These are phyloP conservation scores for Caenorhabditis sp. DNA, from an alignment of 2,888 invertebrate genomes.

Conservation along the genomic window DNA sequence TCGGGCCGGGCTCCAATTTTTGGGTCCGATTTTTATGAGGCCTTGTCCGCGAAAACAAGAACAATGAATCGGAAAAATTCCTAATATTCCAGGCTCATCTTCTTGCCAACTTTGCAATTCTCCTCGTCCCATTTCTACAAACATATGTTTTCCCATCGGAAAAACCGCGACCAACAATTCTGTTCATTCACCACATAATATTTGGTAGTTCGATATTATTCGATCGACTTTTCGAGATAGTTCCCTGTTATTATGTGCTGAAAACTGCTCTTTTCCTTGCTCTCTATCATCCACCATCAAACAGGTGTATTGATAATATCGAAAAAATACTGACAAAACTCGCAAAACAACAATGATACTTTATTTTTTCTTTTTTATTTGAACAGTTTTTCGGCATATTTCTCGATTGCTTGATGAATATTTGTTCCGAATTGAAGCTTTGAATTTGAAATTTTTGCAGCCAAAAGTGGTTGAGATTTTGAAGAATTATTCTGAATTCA, in stretches of 20 bases:
- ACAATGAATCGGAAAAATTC: too few species aligned
- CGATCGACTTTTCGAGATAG: slow-evolving; percentile 24
- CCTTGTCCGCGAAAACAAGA: too few species aligned
- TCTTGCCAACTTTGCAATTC: slow-evolving; percentile 26
- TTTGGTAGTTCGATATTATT: slow-evolving; percentile 25
- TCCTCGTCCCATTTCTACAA: slow-evolving; percentile 16
- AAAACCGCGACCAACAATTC: background rate
- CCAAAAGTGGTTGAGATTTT: too few species aligned
- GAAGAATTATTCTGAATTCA: too few species aligned
- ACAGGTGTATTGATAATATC: slow-evolving; percentile 20
- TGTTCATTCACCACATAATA: slow-evolving; percentile 23
- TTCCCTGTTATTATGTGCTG: slow-evolving; percentile 22
- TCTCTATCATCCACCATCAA: slow-evolving; percentile 32
- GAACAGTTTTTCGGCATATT: too few species aligned
- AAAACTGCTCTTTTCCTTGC: slow-evolving; percentile 20
- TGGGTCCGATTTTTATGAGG: too few species aligned
- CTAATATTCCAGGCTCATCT: slow-evolving; percentile 27
- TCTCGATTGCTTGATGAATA: too few species aligned
- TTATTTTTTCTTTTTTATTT: background rate
- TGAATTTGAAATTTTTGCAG: too few species aligned
- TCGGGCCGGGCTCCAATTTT: too few species aligned
- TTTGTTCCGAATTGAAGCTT: too few species aligned
- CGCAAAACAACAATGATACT: background rate
- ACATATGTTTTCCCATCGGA: slow-evolving; percentile 22
- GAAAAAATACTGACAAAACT: background rate